phyloP scores from a whole-genome alignment of 23 tunicate genomes.

The Diplosoma virens region DNA sequence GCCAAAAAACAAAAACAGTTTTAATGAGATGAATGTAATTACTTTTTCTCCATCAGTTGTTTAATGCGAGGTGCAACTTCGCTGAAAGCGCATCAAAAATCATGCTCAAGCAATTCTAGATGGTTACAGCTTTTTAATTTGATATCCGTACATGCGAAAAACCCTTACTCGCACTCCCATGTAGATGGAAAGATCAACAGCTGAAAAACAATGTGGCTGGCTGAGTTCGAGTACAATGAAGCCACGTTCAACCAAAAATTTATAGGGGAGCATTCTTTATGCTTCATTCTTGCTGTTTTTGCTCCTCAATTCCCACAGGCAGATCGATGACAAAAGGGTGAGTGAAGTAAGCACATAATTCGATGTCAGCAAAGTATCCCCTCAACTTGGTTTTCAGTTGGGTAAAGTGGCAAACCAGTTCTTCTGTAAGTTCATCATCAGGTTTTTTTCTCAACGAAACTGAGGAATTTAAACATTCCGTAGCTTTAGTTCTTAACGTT shows the following conservation, averaged over 20 bases:
- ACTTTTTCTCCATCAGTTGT: slow-evolving; percentile 3
- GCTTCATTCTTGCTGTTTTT: too few relatives aligned
- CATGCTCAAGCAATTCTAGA: slow-evolving; percentile 22
- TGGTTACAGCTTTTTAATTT: slow-evolving; percentile 22
- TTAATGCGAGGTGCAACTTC: too few relatives aligned
- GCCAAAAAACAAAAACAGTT: too few relatives aligned
- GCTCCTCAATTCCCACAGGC: slow-evolving; percentile 35
- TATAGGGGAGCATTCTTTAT: too few relatives aligned
- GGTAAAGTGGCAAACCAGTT: slow-evolving; percentile 1
- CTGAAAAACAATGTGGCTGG: slow-evolving; percentile 8
- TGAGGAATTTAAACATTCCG: slow-evolving; percentile 44
- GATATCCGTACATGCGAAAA: neutral
- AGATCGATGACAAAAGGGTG: slow-evolving; percentile 12
- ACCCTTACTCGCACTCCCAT: slow-evolving; percentile 28
- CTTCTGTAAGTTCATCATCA: slow-evolving; percentile 23
- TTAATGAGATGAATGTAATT: slow-evolving; percentile 20
- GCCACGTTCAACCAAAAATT: slow-evolving; percentile 45
- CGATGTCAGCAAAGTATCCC: neutral
- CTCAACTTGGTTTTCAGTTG: slow-evolving; percentile 11
- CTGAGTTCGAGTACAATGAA: slow-evolving; percentile 9
- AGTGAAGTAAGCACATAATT: neutral
- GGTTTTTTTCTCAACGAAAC: slow-evolving; percentile 12
- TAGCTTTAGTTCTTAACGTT: slow-evolving; percentile 20
- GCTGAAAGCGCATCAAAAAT: slow-evolving; percentile 34
- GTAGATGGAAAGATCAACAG: slow-evolving; percentile 20